phyloP scores from a whole-genome alignment of 1,140 invertebrate species.

The Pseudomyrmex dendroicus region DNA sequence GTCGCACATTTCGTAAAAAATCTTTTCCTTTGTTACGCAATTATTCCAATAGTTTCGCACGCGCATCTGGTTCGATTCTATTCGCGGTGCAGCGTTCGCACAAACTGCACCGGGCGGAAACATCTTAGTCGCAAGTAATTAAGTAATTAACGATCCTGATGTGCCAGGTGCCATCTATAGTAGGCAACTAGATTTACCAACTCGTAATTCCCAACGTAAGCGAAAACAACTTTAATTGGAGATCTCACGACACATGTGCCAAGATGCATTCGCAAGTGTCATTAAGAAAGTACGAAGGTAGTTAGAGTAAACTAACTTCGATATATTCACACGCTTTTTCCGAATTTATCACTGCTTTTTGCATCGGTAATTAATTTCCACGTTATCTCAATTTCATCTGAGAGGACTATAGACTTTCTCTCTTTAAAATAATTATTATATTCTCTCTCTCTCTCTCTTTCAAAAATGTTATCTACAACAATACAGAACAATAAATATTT shows the following conservation, averaged over 20 bases:
- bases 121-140: constrained; percentile 64
- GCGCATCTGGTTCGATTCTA: background rate
- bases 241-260: constrained; percentile 61
- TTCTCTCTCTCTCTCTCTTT: too few relatives aligned
- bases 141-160: constrained; percentile 74
- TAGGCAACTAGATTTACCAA: constrained; percentile 63
- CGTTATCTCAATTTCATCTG: background rate
- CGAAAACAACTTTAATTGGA: constrained; percentile 70
- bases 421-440: too few relatives aligned
- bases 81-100: constrained; percentile 24
- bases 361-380: background rate
- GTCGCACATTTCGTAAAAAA: background rate
- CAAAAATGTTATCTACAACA: too few relatives aligned
- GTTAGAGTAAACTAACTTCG: background rate
- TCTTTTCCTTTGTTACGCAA: background rate
- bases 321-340: constrained; percentile 8
- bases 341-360: background rate
- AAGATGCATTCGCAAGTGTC: constrained; percentile 60
- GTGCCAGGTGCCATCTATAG: constrained; percentile 62
- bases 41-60: background rate
- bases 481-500: too few relatives aligned
- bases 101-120: constrained; percentile 46
- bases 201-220: constrained; percentile 63
- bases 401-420: too few relatives aligned
- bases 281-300: constrained; percentile 68